Conservation (phyloP, 2,888 invertebrate genomes). For the Dolichomitus sp. region DNA sequence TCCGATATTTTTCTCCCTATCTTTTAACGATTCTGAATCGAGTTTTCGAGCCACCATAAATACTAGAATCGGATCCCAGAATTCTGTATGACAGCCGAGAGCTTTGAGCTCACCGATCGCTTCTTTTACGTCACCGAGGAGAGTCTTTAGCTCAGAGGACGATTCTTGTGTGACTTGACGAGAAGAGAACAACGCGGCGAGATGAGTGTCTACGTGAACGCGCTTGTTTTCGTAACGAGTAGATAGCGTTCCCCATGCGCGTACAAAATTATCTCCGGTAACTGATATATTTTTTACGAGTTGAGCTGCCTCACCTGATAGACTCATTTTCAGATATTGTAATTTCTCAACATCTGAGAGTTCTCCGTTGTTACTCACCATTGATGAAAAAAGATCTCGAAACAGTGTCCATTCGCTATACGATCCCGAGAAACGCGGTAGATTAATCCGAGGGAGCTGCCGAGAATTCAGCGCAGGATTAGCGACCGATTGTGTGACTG, state of each 20-base stretch:
- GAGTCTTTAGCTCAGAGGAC: conserved; percentile 28
- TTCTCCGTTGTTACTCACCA: background rate
- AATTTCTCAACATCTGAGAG: conserved; percentile 28
- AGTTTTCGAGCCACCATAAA: conserved; percentile 31
- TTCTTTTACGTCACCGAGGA: conserved; percentile 46
- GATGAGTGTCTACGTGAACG: conserved; percentile 35
- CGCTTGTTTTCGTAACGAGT: conserved; percentile 58
- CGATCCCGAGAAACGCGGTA: conserved; percentile 30
- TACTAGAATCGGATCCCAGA: conserved; percentile 37
- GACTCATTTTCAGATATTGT: conserved; percentile 34
- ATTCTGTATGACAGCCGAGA: conserved; percentile 29
- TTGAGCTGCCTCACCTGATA: conserved; percentile 33
- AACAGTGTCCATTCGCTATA: conserved; percentile 22
- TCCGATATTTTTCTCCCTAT: conserved; percentile 41
- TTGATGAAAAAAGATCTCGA: conserved; percentile 26
- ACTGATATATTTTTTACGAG: conserved; percentile 46
- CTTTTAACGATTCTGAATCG: conserved; percentile 22
- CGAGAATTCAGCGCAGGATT: conserved; percentile 6
- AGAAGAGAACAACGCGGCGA: conserved; percentile 43
- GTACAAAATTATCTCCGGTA: conserved; percentile 45
- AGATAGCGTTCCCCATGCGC: conserved; percentile 49
- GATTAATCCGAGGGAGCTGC: conserved; percentile 21
- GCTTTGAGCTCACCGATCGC: conserved; percentile 48
- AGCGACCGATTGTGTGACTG: background rate
- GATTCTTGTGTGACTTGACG: conserved; percentile 11